phyloP scores from a whole-genome alignment of 2,113 vertebrate species.

The Phaethornis superciliosus region DNA sequence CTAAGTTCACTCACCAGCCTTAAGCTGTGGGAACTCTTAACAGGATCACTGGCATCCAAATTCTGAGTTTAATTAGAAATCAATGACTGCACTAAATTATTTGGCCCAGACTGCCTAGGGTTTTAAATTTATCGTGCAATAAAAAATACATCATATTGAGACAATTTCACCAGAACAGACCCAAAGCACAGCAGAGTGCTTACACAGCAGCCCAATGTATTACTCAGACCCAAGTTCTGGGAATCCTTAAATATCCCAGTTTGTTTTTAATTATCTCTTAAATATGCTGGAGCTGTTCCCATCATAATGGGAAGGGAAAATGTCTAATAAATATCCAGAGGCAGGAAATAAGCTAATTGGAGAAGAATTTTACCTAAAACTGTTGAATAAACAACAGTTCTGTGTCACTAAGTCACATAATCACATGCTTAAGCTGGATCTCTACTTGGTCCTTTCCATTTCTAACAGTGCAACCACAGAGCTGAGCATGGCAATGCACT shows the following conservation, averaged over 20 bases:
- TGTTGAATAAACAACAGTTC: conserved; percentile 19
- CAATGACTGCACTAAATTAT: background rate
- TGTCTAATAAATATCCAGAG: conserved; percentile 16
- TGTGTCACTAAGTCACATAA: conserved; percentile 23
- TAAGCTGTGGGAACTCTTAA: conserved; percentile 5
- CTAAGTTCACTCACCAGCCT: background rate
- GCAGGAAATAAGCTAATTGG: conserved; percentile 47
- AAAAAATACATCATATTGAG: conserved; percentile 16
- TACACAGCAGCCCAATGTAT: background rate
- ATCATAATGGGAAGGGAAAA: conserved; percentile 28
- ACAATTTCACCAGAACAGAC: background rate
- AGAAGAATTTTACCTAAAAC: conserved; percentile 50
- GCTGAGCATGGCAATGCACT: background rate
- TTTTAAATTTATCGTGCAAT: conserved; percentile 33
- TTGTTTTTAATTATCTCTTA: conserved; percentile 13
- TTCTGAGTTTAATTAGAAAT: conserved; percentile 23
- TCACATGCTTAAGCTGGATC: background rate
- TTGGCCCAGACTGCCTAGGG: background rate
- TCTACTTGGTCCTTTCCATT: background rate
- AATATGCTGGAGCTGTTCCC: conserved; percentile 18
- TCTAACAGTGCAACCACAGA: background rate
- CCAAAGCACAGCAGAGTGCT: background rate
- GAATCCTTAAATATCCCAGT: conserved; percentile 32
- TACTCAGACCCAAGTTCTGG: conserved; percentile 9
- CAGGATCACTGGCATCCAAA: background rate